A percentile compares a stretch with the other conserved stretches of the same genome.
Evolutionary conservation across 2,113 vertebrate genomes (phyloP).

Genomic region (Nothoprocta pentlandii): DNA sequence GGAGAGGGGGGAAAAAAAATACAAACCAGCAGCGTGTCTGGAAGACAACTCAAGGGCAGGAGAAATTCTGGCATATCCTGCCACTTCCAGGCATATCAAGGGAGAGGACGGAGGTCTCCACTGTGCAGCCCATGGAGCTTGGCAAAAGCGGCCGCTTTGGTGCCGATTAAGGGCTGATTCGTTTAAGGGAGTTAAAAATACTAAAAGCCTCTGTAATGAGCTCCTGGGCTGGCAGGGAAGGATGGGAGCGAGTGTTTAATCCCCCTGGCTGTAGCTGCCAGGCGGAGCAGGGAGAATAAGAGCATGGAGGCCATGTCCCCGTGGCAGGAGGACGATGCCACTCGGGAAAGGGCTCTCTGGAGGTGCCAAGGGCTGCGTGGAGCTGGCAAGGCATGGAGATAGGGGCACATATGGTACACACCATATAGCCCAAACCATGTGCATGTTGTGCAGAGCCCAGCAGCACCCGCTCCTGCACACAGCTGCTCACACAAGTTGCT

Average conservation of each 20-base stretch:
- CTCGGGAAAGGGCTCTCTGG: neutral
- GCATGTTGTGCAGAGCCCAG: fast-evolving
- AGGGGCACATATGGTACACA: neutral
- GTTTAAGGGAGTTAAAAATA: neutral
- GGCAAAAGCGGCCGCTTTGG: neutral
- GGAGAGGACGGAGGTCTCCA: neutral
- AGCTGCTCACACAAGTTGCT: neutral
- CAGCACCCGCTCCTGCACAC: fast-evolving
- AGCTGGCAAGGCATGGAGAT: neutral
- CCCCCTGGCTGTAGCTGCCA: neutral
- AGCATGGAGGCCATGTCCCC: neutral
- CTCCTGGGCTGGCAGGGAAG: neutral
- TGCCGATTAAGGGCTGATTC: neutral
- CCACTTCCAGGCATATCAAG: constrained; percentile 50
- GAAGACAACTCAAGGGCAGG: constrained; percentile 66
- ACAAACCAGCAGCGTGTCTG: neutral
- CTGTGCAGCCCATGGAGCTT: too few relatives aligned
- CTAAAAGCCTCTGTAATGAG: neutral
- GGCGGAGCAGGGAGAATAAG: neutral
- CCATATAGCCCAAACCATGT: fast-evolving
- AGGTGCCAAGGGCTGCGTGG: neutral
- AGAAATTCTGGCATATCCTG: neutral
- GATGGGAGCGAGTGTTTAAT: neutral
- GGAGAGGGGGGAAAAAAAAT: too few relatives aligned
- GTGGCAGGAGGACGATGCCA: neutral